Conservation (phyloP, 1,140 invertebrate genomes). For the Drosophila trapezifrons region DNA sequence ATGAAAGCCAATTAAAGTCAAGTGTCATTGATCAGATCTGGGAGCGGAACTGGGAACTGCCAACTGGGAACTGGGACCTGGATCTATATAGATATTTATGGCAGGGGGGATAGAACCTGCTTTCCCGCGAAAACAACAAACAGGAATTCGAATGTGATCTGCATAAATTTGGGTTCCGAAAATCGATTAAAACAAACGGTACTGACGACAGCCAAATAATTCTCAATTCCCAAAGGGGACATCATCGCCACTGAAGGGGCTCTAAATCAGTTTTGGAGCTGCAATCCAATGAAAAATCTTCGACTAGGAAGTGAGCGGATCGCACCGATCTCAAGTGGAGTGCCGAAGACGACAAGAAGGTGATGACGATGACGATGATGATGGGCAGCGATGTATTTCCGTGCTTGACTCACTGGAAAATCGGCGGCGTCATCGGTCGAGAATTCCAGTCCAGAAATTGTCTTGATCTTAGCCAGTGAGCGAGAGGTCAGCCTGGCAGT, state of each 20-base stretch:
- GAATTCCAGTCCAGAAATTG: constrained; percentile 30
- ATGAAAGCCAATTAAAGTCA: constrained; percentile 43
- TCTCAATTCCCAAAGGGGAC: constrained; percentile 11
- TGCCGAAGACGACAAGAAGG: constrained; percentile 22
- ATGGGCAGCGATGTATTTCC: constrained; percentile 24
- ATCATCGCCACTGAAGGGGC: constrained; percentile 9
- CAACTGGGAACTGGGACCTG: constrained; percentile 7
- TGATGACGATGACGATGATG: constrained; percentile 11
- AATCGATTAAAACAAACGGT: constrained; percentile 46
- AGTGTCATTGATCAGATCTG: constrained; percentile 43
- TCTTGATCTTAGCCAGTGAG: constrained; percentile 8
- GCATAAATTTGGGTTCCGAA: constrained; percentile 38
- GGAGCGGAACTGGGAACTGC: constrained; percentile 44
- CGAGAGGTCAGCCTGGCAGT: constrained; percentile 10
- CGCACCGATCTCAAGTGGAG: constrained; percentile 9
- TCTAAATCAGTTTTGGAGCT: constrained; percentile 21
- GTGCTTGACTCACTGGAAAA: constrained; percentile 40
- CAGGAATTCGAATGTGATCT: constrained; percentile 41
- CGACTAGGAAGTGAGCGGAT: constrained; percentile 41
- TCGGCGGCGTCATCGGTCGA: constrained; percentile 13
- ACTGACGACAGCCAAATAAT: constrained; percentile 33
- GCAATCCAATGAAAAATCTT: constrained; percentile 14
- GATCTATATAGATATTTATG: constrained; percentile 18
- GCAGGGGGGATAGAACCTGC: constrained; percentile 34
- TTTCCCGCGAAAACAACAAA: constrained; percentile 40